These are phyloP conservation scores for Oostethus manadensis DNA, from an alignment of 2,113 vertebrate species.

Conservation along the genomic window DNA sequence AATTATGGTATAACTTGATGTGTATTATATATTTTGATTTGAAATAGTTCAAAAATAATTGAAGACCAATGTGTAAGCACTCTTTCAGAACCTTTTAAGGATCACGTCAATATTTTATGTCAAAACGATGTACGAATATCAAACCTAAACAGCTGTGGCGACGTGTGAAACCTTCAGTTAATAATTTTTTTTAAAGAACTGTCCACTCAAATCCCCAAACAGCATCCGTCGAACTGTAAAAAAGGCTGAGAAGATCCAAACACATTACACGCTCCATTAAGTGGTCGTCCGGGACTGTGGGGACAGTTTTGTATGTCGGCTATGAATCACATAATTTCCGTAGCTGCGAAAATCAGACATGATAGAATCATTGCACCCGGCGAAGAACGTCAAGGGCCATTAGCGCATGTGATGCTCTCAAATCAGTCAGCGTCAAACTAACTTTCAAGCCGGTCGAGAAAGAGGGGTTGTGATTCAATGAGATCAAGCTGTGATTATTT, in stretches of 20 bases:
- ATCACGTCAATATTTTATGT: too few relatives aligned
- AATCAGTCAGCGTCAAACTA: slow-evolving; percentile 25
- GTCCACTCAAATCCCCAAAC: background rate
- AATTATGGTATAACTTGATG: too few relatives aligned
- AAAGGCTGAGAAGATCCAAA: slow-evolving; percentile 53
- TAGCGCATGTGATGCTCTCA: slow-evolving; percentile 13
- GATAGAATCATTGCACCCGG: slow-evolving; percentile 18
- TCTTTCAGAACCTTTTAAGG: too few relatives aligned
- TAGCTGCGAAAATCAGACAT: slow-evolving; percentile 27
- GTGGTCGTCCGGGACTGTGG: slow-evolving; percentile 29
- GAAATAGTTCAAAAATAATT: too few relatives aligned
- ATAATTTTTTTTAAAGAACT: slow-evolving; percentile 18
- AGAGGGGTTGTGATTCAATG: slow-evolving; percentile 1
- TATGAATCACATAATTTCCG: slow-evolving; percentile 32
- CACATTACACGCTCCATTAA: slow-evolving; percentile 41
- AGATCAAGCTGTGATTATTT: slow-evolving; percentile 27
- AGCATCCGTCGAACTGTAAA: slow-evolving; percentile 18
- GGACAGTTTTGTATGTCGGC: slow-evolving; percentile 9
- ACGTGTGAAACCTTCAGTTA: slow-evolving; percentile 19
- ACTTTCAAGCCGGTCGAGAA: slow-evolving; percentile 20
- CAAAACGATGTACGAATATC: too few relatives aligned
- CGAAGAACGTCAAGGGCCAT: slow-evolving; percentile 20
- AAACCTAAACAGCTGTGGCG: slow-evolving; percentile 3
- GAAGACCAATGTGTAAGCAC: too few relatives aligned
- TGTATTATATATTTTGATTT: too few relatives aligned